Evolutionary conservation across 2,113 vertebrate genomes (phyloP).

Genomic region (Erinaceus europaeus): DNA sequence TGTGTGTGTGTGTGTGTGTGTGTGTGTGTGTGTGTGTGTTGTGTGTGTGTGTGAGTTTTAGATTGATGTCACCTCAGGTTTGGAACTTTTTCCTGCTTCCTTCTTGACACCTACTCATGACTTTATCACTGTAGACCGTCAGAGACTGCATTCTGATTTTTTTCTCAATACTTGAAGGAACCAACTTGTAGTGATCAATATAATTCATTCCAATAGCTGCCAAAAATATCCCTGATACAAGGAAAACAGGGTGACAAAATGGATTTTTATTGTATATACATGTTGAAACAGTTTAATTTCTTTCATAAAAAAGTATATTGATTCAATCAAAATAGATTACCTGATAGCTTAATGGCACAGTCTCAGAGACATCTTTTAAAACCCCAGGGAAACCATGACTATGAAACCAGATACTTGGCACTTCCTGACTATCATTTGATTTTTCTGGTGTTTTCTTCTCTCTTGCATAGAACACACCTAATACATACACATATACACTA

Average conservation of each 20-base stretch:
- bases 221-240: not conserved
- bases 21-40: conserved; percentile 16
- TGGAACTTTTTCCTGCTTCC: conserved; percentile 52
- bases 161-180: not conserved
- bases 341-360: not conserved
- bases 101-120: not conserved
- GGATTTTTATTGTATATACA: not conserved
- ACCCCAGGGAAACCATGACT: not conserved
- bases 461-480: not conserved
- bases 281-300: not conserved
- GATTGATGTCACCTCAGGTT: conserved; percentile 1
- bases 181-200: conserved; percentile 16
- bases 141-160: conserved; percentile 22
- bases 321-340: conserved; percentile 4
- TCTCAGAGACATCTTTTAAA: conserved; percentile 19
- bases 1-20: conserved; percentile 16
- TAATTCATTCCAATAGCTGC: not conserved
- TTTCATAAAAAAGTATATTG: conserved; percentile 9
- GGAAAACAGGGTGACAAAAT: not conserved
- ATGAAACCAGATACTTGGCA: conserved; percentile 21
- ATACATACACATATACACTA: not conserved
- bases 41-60: too few relatives aligned
- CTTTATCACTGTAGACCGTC: not conserved
- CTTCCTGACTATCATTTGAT: not conserved
- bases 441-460: conserved; percentile 1